Evolutionary conservation across 2,888 invertebrate species (phyloP), one percentile per base, ranked within the genome.

Genomic region (Habroteleia sp.): DNA sequence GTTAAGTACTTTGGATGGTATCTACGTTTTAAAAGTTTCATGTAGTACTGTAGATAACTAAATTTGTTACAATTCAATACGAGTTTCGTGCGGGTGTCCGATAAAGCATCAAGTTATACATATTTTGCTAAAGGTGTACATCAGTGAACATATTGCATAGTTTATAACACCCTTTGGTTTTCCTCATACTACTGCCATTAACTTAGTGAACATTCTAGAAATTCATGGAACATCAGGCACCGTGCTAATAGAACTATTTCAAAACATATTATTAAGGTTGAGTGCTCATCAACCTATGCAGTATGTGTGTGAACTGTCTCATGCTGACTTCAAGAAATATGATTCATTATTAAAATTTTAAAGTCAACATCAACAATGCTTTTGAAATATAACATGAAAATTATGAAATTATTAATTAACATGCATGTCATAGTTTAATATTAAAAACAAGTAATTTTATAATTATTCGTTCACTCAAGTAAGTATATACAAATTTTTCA

Each of bases 1-100:
- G 35, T 37, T 29, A 20, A 63, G 33, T 35, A 46, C 29, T 56
- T 37, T 52, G 37, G 37, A 54, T 41, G 39, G 14, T 33, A 65
- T 33, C 37, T 48, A n/a, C 42, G 27, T 44, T 65, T 42, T 33
- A 48, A 62, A 76, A 76, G 42, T 76, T 58, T 0, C 2, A 13
- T 10, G 17, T 37, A 37, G 11, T 16, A 17, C 39, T n/a, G 16
- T 11, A 35, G 75, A 72, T 75, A 74, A 75, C 72, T 76, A 82
- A 80, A 82, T 83, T 81, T 76, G 78, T 75, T 80, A 79, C 80
- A 80, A 81, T 78, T 74, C 68, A 77, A 68, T 80, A 81, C 73
- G 69, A 77, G 44, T 23, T 16, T 54, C 52, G 71, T 46, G 62
- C 74, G 76, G 56, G 71, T 72, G 76, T 46, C 62, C 52, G 73